Percentiles rank a stretch among this genome's conserved stretches.
These are phyloP conservation scores for Gadopsis bispinosus DNA, from an alignment of 2,797 vertebrate genomes.

Conservation along the genomic window DNA sequence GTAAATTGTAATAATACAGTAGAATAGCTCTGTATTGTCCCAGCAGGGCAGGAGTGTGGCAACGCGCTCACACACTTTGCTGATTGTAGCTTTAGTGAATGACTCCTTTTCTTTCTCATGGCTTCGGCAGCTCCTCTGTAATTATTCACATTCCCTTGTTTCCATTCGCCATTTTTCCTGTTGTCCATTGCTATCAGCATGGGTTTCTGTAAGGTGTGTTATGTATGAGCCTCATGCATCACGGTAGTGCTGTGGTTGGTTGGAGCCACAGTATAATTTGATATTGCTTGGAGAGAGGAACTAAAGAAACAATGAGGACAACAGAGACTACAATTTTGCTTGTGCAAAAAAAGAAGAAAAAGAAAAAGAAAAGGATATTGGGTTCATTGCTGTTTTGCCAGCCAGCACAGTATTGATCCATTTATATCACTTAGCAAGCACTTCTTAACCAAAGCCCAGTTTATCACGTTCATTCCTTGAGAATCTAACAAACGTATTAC, in stretches of 20 bases:
- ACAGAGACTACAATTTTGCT: constrained; percentile 22
- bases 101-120: constrained; percentile 21
- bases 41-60: neutral
- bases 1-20: neutral
- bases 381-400: constrained; percentile 44
- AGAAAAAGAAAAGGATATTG: neutral
- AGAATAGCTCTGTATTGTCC: neutral
- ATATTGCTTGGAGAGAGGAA: neutral
- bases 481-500: constrained; percentile 23
- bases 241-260: neutral
- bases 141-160: constrained; percentile 30
- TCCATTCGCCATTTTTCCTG: neutral
- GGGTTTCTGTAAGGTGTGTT: neutral
- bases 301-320: constrained; percentile 21
- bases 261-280: neutral
- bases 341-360: constrained; percentile 15
- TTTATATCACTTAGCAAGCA: constrained; percentile 32
- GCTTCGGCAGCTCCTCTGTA: constrained; percentile 19
- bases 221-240: neutral
- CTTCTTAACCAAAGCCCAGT: constrained; percentile 38
- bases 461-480: constrained; percentile 42
- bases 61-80: constrained; percentile 18
- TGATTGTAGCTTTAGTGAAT: constrained; percentile 53
- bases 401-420: constrained; percentile 26
- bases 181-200: neutral